phyloP scores from a whole-genome alignment of 2,888 invertebrate genomes.

The Rotaria sp. region DNA sequence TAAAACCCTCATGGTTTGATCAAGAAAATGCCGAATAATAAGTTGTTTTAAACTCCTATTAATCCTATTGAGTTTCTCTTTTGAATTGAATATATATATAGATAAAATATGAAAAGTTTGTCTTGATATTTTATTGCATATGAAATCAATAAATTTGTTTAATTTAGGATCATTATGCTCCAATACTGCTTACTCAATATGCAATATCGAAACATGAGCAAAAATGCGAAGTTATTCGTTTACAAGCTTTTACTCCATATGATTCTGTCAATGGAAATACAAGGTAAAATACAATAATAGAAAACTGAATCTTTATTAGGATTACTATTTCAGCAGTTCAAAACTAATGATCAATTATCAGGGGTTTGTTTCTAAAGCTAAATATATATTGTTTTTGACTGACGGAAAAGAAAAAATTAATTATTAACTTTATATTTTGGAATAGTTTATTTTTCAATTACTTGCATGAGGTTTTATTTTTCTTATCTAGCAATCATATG shows the following conservation, averaged over 20 bases:
- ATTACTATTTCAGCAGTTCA: not conserved
- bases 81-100: not conserved
- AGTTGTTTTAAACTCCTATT: too few relatives aligned
- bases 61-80: not conserved
- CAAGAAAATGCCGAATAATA: too few relatives aligned
- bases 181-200: not conserved
- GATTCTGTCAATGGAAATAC: not conserved
- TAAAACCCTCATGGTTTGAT: too few relatives aligned
- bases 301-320: not conserved
- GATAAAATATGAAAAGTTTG: not conserved
- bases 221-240: slow-evolving; percentile 10
- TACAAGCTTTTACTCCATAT: not conserved
- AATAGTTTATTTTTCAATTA: too few relatives aligned
- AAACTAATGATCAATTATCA: not conserved
- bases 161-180: slow-evolving; percentile 3
- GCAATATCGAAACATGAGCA: slow-evolving; percentile 16
- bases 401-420: not conserved
- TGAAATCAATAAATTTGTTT: not conserved
- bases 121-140: not conserved
- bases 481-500: not conserved
- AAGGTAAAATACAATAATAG: not conserved
- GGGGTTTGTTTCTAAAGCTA: not conserved
- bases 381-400: not conserved
- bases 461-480: not conserved
- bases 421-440: not conserved